Conservation (phyloP, 2,797 vertebrate genomes). For the Brachyalestes nurse region DNA sequence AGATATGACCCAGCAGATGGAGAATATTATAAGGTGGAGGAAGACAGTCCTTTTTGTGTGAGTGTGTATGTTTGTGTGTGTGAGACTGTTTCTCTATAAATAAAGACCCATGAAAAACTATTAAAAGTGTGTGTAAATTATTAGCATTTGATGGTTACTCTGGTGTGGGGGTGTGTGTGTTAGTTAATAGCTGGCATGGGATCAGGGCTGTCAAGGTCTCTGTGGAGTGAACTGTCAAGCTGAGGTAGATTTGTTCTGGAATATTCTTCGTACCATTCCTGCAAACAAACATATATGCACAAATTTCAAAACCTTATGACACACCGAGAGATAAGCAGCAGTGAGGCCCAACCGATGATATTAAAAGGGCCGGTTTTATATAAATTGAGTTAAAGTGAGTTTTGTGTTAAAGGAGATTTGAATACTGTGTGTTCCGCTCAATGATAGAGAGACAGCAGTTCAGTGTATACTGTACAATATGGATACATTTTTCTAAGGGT, state of each 20-base stretch:
- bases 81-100: not conserved
- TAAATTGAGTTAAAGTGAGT: too few relatives aligned
- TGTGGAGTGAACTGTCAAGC: constrained; percentile 63
- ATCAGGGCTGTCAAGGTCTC: constrained; percentile 63
- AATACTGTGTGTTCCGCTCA: too few relatives aligned
- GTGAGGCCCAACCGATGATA: too few relatives aligned
- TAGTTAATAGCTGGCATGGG: constrained; percentile 67
- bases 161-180: not conserved
- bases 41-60: constrained; percentile 8
- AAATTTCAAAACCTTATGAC: not conserved
- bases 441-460: too few relatives aligned
- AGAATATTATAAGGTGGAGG: constrained; percentile 25
- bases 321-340: not conserved
- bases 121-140: constrained; percentile 6
- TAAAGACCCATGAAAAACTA: not conserved
- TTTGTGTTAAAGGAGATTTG: too few relatives aligned
- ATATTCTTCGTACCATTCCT: constrained; percentile 96
- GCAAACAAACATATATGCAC: constrained; percentile 38
- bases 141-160: not conserved
- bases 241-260: constrained; percentile 80
- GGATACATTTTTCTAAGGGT: too few relatives aligned
- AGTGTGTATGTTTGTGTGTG: not conserved
- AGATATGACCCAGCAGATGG: not conserved
- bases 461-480: too few relatives aligned
- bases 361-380: too few relatives aligned